These are phyloP conservation scores for Psittacus erithacus DNA, from an alignment of 2,113 vertebrate genomes.

Conservation along the genomic window DNA sequence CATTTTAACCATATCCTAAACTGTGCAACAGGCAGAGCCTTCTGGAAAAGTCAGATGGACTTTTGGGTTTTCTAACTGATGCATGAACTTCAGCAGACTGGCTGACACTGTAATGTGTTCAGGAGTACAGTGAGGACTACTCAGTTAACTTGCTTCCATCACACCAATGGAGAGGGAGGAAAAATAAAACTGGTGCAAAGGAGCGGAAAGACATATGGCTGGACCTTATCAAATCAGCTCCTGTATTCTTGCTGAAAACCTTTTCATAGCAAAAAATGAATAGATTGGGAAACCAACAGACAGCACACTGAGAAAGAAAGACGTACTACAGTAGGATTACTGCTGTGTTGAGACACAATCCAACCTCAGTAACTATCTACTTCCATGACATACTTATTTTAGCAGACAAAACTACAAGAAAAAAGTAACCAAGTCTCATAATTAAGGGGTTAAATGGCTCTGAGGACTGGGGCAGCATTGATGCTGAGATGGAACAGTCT, in stretches of 20 bases:
- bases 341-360: background rate
- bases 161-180: background rate
- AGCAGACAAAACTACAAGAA: background rate
- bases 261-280: background rate
- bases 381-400: background rate
- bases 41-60: background rate
- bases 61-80: background rate
- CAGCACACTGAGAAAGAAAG: background rate
- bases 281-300: background rate
- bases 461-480: background rate
- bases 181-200: background rate
- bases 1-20: background rate
- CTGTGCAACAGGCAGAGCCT: background rate
- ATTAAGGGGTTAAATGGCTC: background rate
- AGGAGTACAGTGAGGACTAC: background rate
- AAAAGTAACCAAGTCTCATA: background rate
- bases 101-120: background rate
- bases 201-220: background rate
- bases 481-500: background rate
- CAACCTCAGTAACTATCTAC: background rate
- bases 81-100: background rate
- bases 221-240: background rate
- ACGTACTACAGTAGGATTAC: background rate
- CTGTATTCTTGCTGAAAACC: background rate
- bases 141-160: background rate